Conservation (phyloP, 2,113 vertebrate species). For the Dasyprocta punctata region DNA sequence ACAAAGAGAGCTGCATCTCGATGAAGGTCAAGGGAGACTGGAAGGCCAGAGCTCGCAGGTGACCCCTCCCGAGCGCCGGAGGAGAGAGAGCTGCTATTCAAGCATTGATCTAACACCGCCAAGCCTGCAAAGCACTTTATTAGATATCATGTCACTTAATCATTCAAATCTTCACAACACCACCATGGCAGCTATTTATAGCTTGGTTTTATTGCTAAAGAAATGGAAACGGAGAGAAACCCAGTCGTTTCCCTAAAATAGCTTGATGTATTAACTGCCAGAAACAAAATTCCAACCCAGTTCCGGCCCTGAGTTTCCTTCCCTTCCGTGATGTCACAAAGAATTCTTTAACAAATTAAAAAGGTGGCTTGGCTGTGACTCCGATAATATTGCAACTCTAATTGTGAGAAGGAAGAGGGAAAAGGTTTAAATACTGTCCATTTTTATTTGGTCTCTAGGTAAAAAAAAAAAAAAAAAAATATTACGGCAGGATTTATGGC, state of each 20-base stretch:
- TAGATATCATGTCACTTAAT: background rate
- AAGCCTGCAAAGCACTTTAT: background rate
- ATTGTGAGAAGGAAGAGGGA: background rate
- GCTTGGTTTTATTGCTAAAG: background rate
- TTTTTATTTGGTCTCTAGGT: background rate
- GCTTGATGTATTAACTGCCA: too few species aligned
- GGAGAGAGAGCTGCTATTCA: accelerated
- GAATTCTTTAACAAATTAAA: background rate
- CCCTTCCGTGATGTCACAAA: background rate
- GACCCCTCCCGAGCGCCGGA: background rate
- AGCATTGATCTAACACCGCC: accelerated
- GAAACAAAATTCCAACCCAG: background rate
- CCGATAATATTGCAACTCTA: background rate
- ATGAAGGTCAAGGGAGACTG: background rate
- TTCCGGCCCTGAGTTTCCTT: background rate
- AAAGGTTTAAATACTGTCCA: background rate
- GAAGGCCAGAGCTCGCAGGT: background rate
- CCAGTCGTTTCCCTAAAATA: background rate
- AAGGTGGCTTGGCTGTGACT: background rate
- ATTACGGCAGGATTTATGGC: background rate
- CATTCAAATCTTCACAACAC: background rate
- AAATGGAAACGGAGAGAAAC: background rate
- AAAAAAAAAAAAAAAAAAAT: too few species aligned
- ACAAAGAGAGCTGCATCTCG: background rate
- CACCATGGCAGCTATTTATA: accelerated